Evolutionary conservation across 1,140 invertebrate species (phyloP).

Genomic region (Hypothenemus hampei): DNA sequence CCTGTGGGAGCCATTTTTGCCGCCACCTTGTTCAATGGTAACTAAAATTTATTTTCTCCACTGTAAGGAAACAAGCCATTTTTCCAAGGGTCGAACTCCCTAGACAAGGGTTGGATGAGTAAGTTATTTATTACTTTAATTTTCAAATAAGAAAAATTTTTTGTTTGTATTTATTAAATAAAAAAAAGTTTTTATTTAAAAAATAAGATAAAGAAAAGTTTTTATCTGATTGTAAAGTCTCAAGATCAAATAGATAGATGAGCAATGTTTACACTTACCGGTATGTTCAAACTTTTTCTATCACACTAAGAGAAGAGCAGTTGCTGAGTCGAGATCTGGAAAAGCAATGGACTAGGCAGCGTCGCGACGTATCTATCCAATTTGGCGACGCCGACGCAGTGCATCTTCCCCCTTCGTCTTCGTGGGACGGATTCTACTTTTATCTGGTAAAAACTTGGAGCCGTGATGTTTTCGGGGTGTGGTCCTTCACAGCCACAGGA

Average conservation of each 20-base stretch:
- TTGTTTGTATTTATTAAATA: background rate
- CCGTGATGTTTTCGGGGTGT: slow-evolving; percentile 42
- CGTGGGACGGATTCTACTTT: slow-evolving; percentile 45
- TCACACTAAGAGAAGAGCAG: slow-evolving; percentile 7
- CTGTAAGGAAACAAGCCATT: background rate
- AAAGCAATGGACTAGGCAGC: slow-evolving; percentile 28
- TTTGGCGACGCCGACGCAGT: slow-evolving; percentile 42
- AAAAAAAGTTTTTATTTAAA: background rate
- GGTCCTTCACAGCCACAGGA: slow-evolving; percentile 33
- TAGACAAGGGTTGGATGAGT: slow-evolving; percentile 4
- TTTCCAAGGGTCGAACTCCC: background rate
- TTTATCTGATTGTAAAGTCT: background rate
- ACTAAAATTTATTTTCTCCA: slow-evolving; percentile 25
- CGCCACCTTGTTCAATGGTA: slow-evolving; percentile 30
- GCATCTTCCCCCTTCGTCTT: slow-evolving; percentile 38
- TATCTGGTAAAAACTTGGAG: slow-evolving; percentile 39
- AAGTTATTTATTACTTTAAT: slow-evolving; percentile 14
- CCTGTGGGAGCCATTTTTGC: slow-evolving; percentile 13
- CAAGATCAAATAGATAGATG: background rate
- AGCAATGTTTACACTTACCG: slow-evolving; percentile 14
- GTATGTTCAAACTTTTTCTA: no score
- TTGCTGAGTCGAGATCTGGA: slow-evolving; percentile 25
- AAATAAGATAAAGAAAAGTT: background rate
- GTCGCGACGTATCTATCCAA: slow-evolving; percentile 28
- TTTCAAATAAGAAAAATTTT: background rate